These are phyloP conservation scores for Steinernema khuongi DNA, from an alignment of 1,140 invertebrate species.

Conservation along the genomic window DNA sequence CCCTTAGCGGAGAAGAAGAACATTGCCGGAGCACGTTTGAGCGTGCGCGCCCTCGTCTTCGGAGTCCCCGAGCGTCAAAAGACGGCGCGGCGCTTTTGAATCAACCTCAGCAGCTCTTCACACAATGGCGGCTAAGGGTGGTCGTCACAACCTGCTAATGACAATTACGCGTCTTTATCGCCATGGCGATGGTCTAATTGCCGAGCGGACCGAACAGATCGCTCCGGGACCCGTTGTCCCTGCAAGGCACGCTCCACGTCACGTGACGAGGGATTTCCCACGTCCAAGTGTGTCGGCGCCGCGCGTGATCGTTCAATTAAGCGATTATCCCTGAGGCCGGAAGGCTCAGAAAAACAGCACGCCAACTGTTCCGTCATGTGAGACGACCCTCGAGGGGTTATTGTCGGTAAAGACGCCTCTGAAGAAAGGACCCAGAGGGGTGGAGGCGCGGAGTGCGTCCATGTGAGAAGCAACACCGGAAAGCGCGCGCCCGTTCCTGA, in stretches of 20 bases:
- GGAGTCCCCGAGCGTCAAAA: neutral
- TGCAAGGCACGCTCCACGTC: too few species aligned
- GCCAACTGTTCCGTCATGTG: constrained; percentile 12
- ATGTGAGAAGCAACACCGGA: too few species aligned
- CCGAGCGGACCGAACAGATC: too few species aligned
- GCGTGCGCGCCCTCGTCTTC: neutral
- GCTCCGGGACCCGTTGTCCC: too few species aligned
- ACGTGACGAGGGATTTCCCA: neutral
- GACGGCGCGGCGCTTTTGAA: too few species aligned
- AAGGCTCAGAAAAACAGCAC: neutral
- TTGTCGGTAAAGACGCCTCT: too few species aligned
- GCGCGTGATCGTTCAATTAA: constrained; percentile 1
- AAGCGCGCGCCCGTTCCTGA: neutral
- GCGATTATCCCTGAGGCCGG: neutral
- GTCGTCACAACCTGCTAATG: neutral
- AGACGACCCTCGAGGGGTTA: too few species aligned
- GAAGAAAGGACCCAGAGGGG: too few species aligned
- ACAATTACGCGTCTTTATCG: neutral
- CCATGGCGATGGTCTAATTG: neutral
- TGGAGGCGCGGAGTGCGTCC: too few species aligned
- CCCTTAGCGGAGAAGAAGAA: constrained; percentile 2
- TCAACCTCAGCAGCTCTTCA: too few species aligned
- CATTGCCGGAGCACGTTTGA: neutral
- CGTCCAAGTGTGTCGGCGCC: neutral
- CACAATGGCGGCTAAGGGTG: neutral